Percentiles rank a stretch among this genome's conserved stretches.
Evolutionary conservation across 2,113 vertebrate species (phyloP).

Genomic region (Trochalopteron elliotii): DNA sequence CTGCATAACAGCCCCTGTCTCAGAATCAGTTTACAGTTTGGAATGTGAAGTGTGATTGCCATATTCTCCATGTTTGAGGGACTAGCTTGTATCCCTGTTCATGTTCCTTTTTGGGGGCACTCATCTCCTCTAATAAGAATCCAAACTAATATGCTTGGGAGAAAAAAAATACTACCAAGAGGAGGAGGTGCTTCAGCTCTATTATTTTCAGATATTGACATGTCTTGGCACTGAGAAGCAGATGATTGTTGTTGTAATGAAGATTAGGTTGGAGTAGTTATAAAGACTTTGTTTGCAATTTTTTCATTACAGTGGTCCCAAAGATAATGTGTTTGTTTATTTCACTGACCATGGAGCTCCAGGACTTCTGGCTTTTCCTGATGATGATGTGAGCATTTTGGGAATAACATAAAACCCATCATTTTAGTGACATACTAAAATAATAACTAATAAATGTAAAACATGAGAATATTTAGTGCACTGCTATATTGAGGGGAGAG

Average conservation of each 20-base stretch:
- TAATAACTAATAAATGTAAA: neutral
- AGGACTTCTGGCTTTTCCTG: constrained; percentile 89
- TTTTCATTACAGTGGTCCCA: constrained; percentile 84
- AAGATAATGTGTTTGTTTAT: constrained; percentile 93
- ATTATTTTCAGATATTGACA: neutral
- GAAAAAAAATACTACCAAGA: neutral
- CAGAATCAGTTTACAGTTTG: neutral
- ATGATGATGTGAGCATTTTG: constrained; percentile 82
- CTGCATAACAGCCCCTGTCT: neutral
- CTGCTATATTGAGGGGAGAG: neutral
- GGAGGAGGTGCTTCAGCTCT: neutral
- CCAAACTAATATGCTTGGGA: neutral
- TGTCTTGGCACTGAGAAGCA: neutral
- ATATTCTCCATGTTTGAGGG: neutral
- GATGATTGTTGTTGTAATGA: neutral
- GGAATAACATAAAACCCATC: neutral
- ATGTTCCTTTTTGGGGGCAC: neutral
- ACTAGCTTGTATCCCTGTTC: neutral
- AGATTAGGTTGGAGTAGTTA: neutral
- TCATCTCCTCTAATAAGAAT: neutral
- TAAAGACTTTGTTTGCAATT: neutral
- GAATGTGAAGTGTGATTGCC: neutral
- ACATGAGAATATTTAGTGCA: neutral
- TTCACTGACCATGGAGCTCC: constrained; percentile 94
- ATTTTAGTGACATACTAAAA: neutral